phyloP scores from a whole-genome alignment of 1,140 invertebrate genomes.

The Scaptodrosophila lebanonensis region DNA sequence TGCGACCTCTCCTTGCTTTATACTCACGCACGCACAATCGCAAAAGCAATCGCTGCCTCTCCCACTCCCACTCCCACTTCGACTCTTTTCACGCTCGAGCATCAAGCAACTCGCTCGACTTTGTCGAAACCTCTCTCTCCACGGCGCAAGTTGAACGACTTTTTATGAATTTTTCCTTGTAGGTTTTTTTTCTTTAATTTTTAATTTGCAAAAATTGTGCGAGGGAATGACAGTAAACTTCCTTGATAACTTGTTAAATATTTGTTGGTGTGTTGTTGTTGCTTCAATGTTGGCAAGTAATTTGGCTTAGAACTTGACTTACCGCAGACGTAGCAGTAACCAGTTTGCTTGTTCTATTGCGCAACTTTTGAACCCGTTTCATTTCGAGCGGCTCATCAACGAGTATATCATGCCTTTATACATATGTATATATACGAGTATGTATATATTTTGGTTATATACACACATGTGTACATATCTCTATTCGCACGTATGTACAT shows the following conservation, averaged over 20 bases:
- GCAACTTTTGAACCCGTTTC: slow-evolving; percentile 42
- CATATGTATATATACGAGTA: no score
- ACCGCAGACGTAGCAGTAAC: slow-evolving; percentile 24
- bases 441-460: slow-evolving; percentile 9
- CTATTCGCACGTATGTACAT: slow-evolving; percentile 38
- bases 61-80: background rate
- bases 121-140: slow-evolving; percentile 8
- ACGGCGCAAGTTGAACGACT: slow-evolving; percentile 58
- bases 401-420: no score
- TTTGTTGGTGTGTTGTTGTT: no score
- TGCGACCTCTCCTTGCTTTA: slow-evolving; percentile 27
- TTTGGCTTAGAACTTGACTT: slow-evolving; percentile 52
- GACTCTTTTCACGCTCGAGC: background rate
- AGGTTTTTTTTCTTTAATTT: slow-evolving; percentile 11
- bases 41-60: background rate
- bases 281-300: slow-evolving; percentile 62
- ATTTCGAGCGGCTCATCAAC: no score
- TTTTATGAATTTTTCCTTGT: slow-evolving; percentile 65
- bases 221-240: slow-evolving; percentile 41
- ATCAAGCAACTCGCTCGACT: no score
- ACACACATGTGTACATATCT: slow-evolving; percentile 13
- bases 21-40: no score
- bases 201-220: slow-evolving; percentile 35
- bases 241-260: slow-evolving; percentile 67
- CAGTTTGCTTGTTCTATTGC: slow-evolving; percentile 47